These are phyloP conservation scores for Jordanella pulchra DNA, from an alignment of 2,797 vertebrate species.

Conservation along the genomic window DNA sequence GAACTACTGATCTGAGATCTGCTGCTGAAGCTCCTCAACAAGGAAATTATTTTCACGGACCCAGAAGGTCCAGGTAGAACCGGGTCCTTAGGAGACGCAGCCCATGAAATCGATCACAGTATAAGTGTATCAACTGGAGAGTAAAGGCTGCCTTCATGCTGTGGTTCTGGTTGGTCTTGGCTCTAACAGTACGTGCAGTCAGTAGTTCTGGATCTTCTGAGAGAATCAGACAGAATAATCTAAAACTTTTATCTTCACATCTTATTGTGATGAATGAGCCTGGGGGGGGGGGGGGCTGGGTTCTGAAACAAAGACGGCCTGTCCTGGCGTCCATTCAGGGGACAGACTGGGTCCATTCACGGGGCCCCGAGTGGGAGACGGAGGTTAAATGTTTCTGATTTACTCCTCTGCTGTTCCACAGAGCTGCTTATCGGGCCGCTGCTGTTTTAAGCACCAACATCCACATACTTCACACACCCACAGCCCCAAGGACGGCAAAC, in stretches of 20 bases:
- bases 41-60: too few relatives aligned
- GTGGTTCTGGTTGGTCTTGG: too few relatives aligned
- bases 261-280: background rate
- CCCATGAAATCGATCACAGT: too few relatives aligned
- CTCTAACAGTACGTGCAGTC: background rate
- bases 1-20: too few relatives aligned
- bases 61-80: too few relatives aligned
- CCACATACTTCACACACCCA: slow-evolving; percentile 34
- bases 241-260: background rate
- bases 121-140: too few relatives aligned
- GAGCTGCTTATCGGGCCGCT: slow-evolving; percentile 30
- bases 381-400: slow-evolving; percentile 37
- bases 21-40: too few relatives aligned
- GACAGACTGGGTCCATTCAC: slow-evolving; percentile 38
- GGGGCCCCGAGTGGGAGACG: slow-evolving; percentile 38
- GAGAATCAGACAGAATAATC: too few relatives aligned
- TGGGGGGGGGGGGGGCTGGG: too few relatives aligned
- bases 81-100: too few relatives aligned
- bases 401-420: slow-evolving; percentile 40
- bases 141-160: too few relatives aligned
- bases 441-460: slow-evolving; percentile 46
- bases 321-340: slow-evolving; percentile 27
- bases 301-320: slow-evolving; percentile 17
- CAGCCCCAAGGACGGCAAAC: background rate
- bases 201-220: background rate